phyloP scores from a whole-genome alignment of 2,888 invertebrate species.

The Ganaspis brasiliensis region DNA sequence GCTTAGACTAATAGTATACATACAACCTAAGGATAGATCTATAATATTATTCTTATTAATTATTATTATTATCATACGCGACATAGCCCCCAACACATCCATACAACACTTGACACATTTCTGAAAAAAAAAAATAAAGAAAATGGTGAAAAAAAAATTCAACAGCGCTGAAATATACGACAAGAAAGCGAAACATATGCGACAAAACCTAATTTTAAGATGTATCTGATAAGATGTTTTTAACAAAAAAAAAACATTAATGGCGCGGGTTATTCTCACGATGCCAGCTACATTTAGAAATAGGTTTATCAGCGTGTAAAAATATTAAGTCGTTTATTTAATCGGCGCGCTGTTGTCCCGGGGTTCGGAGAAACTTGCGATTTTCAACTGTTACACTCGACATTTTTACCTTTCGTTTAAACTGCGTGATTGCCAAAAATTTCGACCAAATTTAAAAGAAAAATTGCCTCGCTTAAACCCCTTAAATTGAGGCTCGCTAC shows the following conservation, averaged over 20 bases:
- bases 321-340: conserved; percentile 23
- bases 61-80: conserved; percentile 27
- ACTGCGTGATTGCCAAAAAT: background rate
- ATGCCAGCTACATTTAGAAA: conserved; percentile 12
- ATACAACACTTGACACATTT: conserved; percentile 27
- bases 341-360: conserved; percentile 62
- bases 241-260: background rate
- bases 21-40: conserved; percentile 29
- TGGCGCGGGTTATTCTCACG: conserved; percentile 12
- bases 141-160: conserved; percentile 24
- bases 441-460: conserved; percentile 16
- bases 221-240: conserved; percentile 10
- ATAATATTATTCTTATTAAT: conserved; percentile 44
- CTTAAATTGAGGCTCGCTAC: too few species aligned
- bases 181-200: conserved; percentile 25
- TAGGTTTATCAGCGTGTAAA: conserved; percentile 22
- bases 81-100: conserved; percentile 7
- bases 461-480: background rate
- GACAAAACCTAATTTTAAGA: conserved; percentile 29
- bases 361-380: conserved; percentile 64
- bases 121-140: conserved; percentile 14
- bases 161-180: background rate
- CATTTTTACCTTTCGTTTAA: conserved; percentile 37
- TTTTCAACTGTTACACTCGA: conserved; percentile 70
- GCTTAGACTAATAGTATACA: conserved; percentile 52